Conservation (phyloP, 2,888 invertebrate genomes). For the Stenodera caucasica region DNA sequence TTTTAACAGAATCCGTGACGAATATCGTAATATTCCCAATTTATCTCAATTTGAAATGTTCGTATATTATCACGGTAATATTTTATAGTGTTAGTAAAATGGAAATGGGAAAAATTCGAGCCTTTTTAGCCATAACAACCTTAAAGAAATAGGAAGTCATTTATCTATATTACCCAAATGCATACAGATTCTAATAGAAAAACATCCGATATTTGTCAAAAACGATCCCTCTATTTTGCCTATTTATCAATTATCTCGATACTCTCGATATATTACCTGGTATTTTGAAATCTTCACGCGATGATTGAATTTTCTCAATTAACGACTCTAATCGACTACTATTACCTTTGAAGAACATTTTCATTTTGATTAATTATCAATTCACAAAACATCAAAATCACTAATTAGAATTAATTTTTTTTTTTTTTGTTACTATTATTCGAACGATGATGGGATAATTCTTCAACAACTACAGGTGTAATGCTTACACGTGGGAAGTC, state of each 20-base stretch:
- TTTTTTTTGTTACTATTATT: not conserved
- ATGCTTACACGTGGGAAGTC: constrained; percentile 30
- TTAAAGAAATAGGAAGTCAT: constrained; percentile 47
- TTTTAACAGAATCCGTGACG: not conserved
- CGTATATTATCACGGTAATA: constrained; percentile 41
- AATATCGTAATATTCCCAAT: constrained; percentile 8
- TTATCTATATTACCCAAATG: constrained; percentile 47
- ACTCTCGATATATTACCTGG: constrained; percentile 17
- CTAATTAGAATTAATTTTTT: not conserved
- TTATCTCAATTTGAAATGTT: constrained; percentile 15
- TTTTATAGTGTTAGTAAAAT: constrained; percentile 45
- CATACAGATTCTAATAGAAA: constrained; percentile 36
- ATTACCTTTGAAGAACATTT: constrained; percentile 85
- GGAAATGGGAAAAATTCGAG: constrained; percentile 41
- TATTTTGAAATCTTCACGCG: constrained; percentile 39
- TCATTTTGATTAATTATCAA: constrained; percentile 31
- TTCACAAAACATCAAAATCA: constrained; percentile 20
- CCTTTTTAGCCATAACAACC: constrained; percentile 47
- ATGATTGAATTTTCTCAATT: constrained; percentile 82
- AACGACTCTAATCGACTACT: constrained; percentile 81
- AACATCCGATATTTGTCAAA: constrained; percentile 36
- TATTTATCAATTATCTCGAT: not conserved
- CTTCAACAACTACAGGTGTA: constrained; percentile 22
- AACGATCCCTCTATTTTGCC: constrained; percentile 12
- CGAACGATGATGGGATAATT: not conserved